Percentiles rank a stretch among this genome's conserved stretches.
Evolutionary conservation across 2,113 vertebrate genomes (phyloP).

Genomic region (Ploceus nigricollis): DNA sequence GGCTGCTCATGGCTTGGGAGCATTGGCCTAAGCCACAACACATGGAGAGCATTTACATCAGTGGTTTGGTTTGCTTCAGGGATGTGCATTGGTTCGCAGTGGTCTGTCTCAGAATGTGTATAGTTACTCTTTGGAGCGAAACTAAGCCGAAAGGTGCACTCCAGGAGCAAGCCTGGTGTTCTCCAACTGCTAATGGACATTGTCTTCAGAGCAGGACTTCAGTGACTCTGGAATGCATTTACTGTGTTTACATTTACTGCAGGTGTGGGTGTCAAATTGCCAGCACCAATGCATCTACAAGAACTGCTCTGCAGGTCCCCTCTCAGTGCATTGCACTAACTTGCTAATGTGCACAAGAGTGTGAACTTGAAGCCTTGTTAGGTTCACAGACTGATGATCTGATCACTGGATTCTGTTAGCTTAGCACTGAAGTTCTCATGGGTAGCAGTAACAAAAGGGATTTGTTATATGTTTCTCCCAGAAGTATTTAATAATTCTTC

Average conservation of each 20-base stretch:
- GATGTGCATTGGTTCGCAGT: neutral
- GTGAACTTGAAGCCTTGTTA: neutral
- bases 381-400: neutral
- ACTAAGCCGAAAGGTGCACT: neutral
- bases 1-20: neutral
- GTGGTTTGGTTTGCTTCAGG: neutral
- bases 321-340: accelerated
- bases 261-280: neutral
- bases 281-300: neutral
- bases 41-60: accelerated
- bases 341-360: neutral
- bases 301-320: neutral
- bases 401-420: neutral
- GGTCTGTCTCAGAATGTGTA: neutral
- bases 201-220: neutral
- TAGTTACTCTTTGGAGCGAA: neutral
- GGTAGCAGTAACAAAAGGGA: neutral
- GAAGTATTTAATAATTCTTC: neutral
- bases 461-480: neutral
- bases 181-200: neutral
- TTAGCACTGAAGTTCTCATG: neutral
- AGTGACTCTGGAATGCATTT: neutral
- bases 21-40: accelerated
- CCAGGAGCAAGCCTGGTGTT: neutral
- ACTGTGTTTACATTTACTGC: neutral